These are phyloP conservation scores for Ceyx erithaca DNA, from an alignment of 2,797 vertebrate genomes.

Conservation along the genomic window DNA sequence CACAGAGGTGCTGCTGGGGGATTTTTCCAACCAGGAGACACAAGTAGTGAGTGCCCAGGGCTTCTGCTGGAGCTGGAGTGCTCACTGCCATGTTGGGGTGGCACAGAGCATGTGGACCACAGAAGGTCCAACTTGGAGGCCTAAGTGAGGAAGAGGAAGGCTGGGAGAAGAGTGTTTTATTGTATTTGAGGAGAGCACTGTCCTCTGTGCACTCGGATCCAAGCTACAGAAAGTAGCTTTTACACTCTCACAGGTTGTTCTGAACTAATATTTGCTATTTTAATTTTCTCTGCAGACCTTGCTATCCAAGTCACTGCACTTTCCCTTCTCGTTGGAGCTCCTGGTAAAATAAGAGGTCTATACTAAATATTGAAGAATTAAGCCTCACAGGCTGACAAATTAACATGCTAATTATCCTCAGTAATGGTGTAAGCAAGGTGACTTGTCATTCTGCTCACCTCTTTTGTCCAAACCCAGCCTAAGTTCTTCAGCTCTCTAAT, in stretches of 20 bases:
- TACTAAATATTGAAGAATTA: conserved; percentile 37
- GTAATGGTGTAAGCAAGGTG: conserved; percentile 15
- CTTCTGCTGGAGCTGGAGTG: no score
- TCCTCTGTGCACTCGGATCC: neutral
- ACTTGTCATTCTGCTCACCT: neutral
- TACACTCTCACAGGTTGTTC: neutral
- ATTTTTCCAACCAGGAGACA: no score
- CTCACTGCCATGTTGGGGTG: neutral
- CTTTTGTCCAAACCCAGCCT: conserved; percentile 25
- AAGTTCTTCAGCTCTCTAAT: conserved; percentile 44
- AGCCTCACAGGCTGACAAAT: conserved; percentile 15
- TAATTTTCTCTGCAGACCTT: conserved; percentile 61
- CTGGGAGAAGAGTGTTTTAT: neutral
- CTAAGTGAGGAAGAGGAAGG: neutral
- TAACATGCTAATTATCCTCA: conserved; percentile 1
- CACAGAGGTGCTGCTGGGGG: no score
- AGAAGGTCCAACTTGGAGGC: neutral
- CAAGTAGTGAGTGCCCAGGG: no score
- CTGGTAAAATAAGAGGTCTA: conserved; percentile 38
- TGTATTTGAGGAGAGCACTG: neutral
- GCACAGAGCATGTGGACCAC: neutral
- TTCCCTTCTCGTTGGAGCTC: neutral
- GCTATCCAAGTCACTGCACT: conserved; percentile 33
- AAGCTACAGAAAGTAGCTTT: neutral
- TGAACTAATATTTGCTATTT: conserved; percentile 56